Evolutionary conservation across 2,113 vertebrate genomes (phyloP), one percentile per base, ranked within the genome.

Genomic region (Cranoglanis bouderius): DNA sequence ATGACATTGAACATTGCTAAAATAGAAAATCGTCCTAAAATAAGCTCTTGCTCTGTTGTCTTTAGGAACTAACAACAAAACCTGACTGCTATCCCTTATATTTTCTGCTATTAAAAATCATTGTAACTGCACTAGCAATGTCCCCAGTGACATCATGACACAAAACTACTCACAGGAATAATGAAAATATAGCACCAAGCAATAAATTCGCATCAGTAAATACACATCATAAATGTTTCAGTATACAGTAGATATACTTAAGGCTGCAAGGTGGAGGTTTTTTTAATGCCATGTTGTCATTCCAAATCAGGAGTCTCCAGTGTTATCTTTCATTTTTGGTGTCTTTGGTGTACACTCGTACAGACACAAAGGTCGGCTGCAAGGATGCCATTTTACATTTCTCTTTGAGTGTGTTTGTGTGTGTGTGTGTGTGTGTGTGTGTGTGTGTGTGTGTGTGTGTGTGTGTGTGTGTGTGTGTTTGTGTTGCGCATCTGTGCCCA

Each of bases 231-330:
- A 81, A 29, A 53, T 59, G 59, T 59, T 57, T 57, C 19, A 82
- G 32, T 13, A 82, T 18, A 49, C 46, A 49, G 46, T 49, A 82
- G 4, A 59, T 43, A 83, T 61, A 82, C 40, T 40, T 24, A 61
- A 83, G 29, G 1, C 29, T 61, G 21, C 55, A 83, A 26, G 4
- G 57, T 59, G 2, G 21, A 61, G 38, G 55, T 83, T 57, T 82
- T 6, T n/a, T 78, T 82, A 82, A 67, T 70, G 77, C 77, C 46
- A 55, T 35, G 59, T 51, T 87, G 63, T 87, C 78, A 82, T 70
- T 81, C 77, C 26, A 59, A 83, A 83, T 72, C 87, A 88, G 49
- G 32, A 55, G 57, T 78, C 43, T 82, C 67, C 55, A 59, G 29
- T 55, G 14, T 75, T 84, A n/a, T 70, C n/a, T 75, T 75, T 82